Base-by-base conservation (phyloP, 2,113 vertebrate genomes). In the Carlito syrichta region DNA sequence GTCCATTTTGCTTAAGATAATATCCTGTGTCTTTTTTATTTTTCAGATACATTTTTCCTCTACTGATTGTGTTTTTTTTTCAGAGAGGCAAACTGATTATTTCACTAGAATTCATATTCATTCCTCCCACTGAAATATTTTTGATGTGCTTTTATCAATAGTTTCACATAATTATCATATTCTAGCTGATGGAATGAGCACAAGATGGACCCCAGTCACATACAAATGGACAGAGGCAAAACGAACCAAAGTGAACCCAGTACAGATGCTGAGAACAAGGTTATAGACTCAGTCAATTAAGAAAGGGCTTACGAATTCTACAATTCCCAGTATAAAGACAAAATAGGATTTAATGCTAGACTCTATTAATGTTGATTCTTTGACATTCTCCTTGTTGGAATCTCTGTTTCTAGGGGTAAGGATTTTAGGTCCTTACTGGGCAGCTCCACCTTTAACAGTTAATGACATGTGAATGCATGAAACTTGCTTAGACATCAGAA, bases 1-100 rank as follows among this genome's bases (percentile, higher is more conserved):
- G 96, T 92, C 96, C 96, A 92, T 95, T 97, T 97, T 92, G 60
- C 96, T 95, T 87, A 81, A 93, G 63, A 97, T 97, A 91, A 95
- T 68, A 58, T 78, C 81, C 45, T 95, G 48, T 60, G 40, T 77
- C 88, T 94, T 97, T 92, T 95, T 93, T 50, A 86, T 93, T 83
- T 48, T 92, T 94, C 50, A 81, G 73, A 89, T 68, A 94, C 60
- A 86, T 90, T 93, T 95, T 52, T 54, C 90, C 86, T 63, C 60
- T 71, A 56, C 6, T 90, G 50, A 68, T 68, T 91, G 82, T 48
- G 8, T 14, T 92, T 66, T 86, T 71, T 66, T 38, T 93, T 20
- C 38, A 95, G 73, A 86, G 78, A 91, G 93, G 63, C 32, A 96
- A 96, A 78, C 79, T 32, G 66, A 94, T 92, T 66, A n/a, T 62